Percentiles rank a stretch among this genome's conserved stretches.
Evolutionary conservation across 2,797 vertebrate species (phyloP).

Genomic region (Chelidonichthys spinosus): DNA sequence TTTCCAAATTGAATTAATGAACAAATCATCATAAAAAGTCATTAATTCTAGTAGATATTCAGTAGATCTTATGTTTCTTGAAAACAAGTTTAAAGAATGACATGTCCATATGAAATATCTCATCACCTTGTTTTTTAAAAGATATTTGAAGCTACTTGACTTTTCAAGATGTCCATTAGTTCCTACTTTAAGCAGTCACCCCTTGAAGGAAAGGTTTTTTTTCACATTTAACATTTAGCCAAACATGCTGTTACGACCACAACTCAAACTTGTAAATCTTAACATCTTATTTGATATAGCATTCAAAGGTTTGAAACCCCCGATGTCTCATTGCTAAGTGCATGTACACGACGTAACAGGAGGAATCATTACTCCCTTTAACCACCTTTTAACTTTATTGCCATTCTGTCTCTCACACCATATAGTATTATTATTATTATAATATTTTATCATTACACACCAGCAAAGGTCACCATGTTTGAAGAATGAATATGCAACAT

Average conservation of each 20-base stretch:
- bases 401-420: constrained; percentile 86
- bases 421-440: constrained; percentile 93
- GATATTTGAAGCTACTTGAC: constrained; percentile 9
- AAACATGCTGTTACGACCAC: constrained; percentile 9
- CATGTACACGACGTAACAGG: constrained; percentile 57
- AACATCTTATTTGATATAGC: constrained; percentile 35
- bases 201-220: neutral
- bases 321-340: constrained; percentile 37
- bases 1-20: constrained; percentile 4
- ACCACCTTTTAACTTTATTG: constrained; percentile 70
- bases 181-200: neutral
- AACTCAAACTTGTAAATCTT: constrained; percentile 15
- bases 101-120: neutral
- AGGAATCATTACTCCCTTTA: constrained; percentile 67
- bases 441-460: constrained; percentile 91
- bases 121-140: neutral
- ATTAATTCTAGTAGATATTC: neutral
- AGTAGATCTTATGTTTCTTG: neutral
- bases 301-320: constrained; percentile 40
- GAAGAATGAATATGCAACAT: constrained; percentile 87
- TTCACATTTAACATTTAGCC: constrained; percentile 4
- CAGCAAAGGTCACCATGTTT: constrained; percentile 92
- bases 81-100: neutral
- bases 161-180: constrained; percentile 5
- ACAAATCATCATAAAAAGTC: neutral